Percentiles rank a stretch among this genome's conserved stretches.
Evolutionary conservation across 2,888 invertebrate genomes (phyloP).

Genomic region (Polydrusus pterygomalis): DNA sequence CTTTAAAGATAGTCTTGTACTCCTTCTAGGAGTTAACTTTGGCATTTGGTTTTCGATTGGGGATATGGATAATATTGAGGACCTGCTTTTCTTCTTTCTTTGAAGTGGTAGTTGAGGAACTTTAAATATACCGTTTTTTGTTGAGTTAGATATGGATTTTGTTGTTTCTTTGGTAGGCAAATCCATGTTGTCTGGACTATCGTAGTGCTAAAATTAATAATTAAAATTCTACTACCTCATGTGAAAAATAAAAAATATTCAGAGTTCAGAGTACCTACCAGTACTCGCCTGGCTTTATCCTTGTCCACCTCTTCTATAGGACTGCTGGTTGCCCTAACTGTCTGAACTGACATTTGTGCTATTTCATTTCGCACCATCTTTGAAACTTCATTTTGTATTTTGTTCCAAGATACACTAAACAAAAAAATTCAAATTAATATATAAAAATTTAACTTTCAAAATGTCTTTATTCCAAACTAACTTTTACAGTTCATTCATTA

Average conservation of each 20-base stretch:
- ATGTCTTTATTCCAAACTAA: no score
- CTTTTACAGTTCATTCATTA: no score
- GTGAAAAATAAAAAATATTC: not conserved
- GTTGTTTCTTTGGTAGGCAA: not conserved
- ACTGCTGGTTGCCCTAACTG: slow-evolving; percentile 60
- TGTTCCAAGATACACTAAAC: slow-evolving; percentile 59
- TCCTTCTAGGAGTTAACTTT: slow-evolving; percentile 35
- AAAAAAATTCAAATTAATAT: slow-evolving; percentile 10
- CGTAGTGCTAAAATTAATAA: slow-evolving; percentile 52
- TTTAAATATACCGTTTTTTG: slow-evolving; percentile 55
- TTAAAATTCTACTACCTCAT: not conserved
- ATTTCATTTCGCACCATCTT: slow-evolving; percentile 61
- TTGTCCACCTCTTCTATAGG: slow-evolving; percentile 57
- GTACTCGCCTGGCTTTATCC: slow-evolving; percentile 52
- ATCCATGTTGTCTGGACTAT: slow-evolving; percentile 42
- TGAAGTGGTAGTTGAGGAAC: slow-evolving; percentile 54
- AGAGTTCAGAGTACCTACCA: slow-evolving; percentile 55
- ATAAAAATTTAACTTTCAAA: not conserved
- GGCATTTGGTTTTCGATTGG: slow-evolving; percentile 51
- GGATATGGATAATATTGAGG: slow-evolving; percentile 49
- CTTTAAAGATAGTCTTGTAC: slow-evolving; percentile 36
- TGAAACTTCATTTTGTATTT: slow-evolving; percentile 61
- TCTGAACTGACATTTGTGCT: slow-evolving; percentile 58
- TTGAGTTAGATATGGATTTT: not conserved
- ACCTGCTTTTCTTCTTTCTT: slow-evolving; percentile 34